Evolutionary conservation across 1,140 invertebrate genomes (phyloP).

Genomic region (Brachionus rubens): DNA sequence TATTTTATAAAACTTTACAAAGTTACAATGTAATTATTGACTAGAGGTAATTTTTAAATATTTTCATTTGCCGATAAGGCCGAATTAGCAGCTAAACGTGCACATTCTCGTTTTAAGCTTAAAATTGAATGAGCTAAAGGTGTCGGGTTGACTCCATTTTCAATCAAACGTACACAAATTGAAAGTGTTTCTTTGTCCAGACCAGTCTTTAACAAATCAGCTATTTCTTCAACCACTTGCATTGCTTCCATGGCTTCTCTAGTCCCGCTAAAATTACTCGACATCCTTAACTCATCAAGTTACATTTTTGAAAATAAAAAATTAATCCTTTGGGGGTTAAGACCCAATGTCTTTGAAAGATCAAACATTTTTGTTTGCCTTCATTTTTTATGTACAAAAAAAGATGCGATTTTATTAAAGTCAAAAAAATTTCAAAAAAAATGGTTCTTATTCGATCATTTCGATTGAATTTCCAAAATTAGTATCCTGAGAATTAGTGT

Average conservation of each 20-base stretch:
- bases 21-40: too few relatives aligned
- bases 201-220: slow-evolving; percentile 21
- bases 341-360: too few relatives aligned
- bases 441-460: background rate
- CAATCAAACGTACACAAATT: slow-evolving; percentile 39
- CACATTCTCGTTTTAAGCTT: background rate
- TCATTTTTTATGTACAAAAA: background rate
- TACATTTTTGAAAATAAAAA: background rate
- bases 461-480: slow-evolving; percentile 5
- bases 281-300: background rate
- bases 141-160: slow-evolving; percentile 38
- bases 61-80: background rate
- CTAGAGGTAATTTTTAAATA: too few relatives aligned
- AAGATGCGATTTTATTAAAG: background rate
- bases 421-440: background rate
- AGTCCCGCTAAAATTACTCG: slow-evolving; percentile 5
- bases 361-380: too few relatives aligned
- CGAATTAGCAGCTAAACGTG: background rate
- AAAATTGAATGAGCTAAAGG: slow-evolving; percentile 26
- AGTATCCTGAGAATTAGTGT: background rate
- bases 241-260: slow-evolving; percentile 38
- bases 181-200: slow-evolving; percentile 43
- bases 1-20: background rate
- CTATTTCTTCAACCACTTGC: slow-evolving; percentile 39
- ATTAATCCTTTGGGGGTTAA: background rate